Evolutionary conservation across 1,140 invertebrate genomes (phyloP).

Genomic region (Coelopa frigida): DNA sequence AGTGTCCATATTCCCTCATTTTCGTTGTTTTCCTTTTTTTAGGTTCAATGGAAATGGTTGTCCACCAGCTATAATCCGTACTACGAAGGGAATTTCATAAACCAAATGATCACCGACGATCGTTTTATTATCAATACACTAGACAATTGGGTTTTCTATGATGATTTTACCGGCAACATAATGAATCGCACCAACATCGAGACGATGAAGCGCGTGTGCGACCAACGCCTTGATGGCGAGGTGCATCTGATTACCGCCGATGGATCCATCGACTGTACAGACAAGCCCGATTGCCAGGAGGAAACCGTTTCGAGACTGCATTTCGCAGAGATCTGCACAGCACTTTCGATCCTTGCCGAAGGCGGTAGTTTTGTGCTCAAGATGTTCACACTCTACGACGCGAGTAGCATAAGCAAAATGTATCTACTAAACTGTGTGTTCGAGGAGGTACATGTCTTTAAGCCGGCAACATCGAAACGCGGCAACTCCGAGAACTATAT

Average conservation of each 20-base stretch:
- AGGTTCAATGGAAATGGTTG: slow-evolving; percentile 69
- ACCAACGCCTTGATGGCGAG: slow-evolving; percentile 12
- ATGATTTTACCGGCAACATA: slow-evolving; percentile 77
- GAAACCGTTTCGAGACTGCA: slow-evolving; percentile 65
- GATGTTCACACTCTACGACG: slow-evolving; percentile 87
- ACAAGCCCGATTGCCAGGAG: slow-evolving; percentile 81
- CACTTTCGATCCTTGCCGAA: slow-evolving; percentile 60
- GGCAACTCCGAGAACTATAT: slow-evolving; percentile 93
- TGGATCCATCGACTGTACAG: slow-evolving; percentile 83
- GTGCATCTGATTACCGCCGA: slow-evolving; percentile 75
- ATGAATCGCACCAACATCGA: slow-evolving; percentile 61
- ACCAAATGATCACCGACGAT: slow-evolving; percentile 75
- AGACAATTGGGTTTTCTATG: slow-evolving; percentile 78
- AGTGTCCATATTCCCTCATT: slow-evolving; percentile 8
- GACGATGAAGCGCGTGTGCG: slow-evolving; percentile 45
- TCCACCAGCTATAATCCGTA: slow-evolving; percentile 85
- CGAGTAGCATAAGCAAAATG: slow-evolving; percentile 67
- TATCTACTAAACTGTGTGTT: slow-evolving; percentile 68
- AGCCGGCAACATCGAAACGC: slow-evolving; percentile 84
- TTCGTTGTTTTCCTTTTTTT: neutral
- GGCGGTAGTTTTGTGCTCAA: slow-evolving; percentile 82
- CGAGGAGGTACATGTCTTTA: slow-evolving; percentile 64
- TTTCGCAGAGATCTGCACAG: slow-evolving; percentile 73
- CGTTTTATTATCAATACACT: slow-evolving; percentile 72
- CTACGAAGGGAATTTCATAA: slow-evolving; percentile 74